Base-by-base conservation (phyloP, 2,113 vertebrate genomes). In the Plectropomus leopardus region DNA sequence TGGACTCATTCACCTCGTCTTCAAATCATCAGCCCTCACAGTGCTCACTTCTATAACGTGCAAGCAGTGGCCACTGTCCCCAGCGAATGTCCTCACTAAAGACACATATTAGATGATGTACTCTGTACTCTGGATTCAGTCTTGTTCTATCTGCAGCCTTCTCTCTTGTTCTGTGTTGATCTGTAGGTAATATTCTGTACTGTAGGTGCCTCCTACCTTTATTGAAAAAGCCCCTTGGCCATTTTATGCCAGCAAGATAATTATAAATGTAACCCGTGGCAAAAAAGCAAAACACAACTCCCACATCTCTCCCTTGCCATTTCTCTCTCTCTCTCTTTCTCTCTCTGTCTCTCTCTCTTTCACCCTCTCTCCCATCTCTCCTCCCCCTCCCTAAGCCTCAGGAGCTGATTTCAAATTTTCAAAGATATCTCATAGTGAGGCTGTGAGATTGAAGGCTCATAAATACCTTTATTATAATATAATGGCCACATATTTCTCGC, bases 381-480 rank as follows among this genome's bases (percentile, higher is more conserved):
- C 77, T 90, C 83, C 72, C 55, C 68, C 76, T 78, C 71, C 80
- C 72, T 80, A 70, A 84, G 91, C 93, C 93, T 90, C 82, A 1
- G 90, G 93, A 87, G 51, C 79, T 85, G 92, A 90, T 93, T 89
- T 90, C 84, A 90, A 90, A 91, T 91, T 87, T 90, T 91, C 89
- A 93, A 92, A 94, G 88, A 89, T 87, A 91, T 92, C 88, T 91
- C 91, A 91, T 83, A 88, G 87, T 89, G 87, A 91, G 83, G 81
- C 80, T 80, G 87, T 30, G 76, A 92, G 92, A 93, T 87, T 94
- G 92, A 93, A 92, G 86, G 79, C 86, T 94, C 90, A 92, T 92
- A 94, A 95, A 94, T 94, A 93, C 84, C 90, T 92, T 93, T 92
- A 94, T 94, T 92, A 93, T 91, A 92, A 92, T 92, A 92, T 94